These are phyloP conservation scores for Drosophila malerkotliana DNA, from an alignment of 1,140 invertebrate genomes.

Conservation along the genomic window DNA sequence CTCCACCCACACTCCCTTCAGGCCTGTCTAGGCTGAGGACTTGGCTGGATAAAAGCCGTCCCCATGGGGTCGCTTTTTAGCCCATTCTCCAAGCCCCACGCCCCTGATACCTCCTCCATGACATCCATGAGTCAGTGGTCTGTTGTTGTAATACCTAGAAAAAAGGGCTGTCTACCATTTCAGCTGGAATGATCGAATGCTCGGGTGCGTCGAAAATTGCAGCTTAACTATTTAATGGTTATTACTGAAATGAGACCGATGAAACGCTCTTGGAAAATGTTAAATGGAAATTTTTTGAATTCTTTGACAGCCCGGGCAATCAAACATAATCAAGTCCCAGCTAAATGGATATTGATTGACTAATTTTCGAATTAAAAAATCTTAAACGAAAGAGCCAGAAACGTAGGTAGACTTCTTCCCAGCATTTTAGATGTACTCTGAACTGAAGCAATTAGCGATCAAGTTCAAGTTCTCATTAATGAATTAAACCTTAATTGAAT, in stretches of 20 bases:
- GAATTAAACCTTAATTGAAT: constrained; percentile 48
- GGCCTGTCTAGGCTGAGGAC: constrained; percentile 58
- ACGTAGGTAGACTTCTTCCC: constrained; percentile 7
- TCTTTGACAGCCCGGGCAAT: constrained; percentile 26
- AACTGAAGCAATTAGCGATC: constrained; percentile 10
- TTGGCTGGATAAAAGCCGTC: constrained; percentile 58
- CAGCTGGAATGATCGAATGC: constrained; percentile 30
- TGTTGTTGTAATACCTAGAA: constrained; percentile 2
- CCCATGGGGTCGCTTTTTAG: constrained; percentile 48
- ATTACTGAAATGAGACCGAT: constrained; percentile 35
- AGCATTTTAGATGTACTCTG: background rate
- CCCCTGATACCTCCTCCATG: background rate
- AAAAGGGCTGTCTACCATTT: constrained; percentile 37
- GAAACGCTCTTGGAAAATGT: constrained; percentile 15
- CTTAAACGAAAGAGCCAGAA: constrained; percentile 3
- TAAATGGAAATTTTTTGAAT: constrained; percentile 41
- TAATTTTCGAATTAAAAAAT: constrained; percentile 1
- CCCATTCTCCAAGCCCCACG: background rate
- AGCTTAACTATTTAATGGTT: constrained; percentile 27
- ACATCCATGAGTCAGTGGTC: constrained; percentile 34
- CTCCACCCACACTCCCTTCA: constrained; percentile 38
- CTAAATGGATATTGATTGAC: constrained; percentile 39
- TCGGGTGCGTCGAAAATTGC: constrained; percentile 38
- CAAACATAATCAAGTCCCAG: constrained; percentile 37
- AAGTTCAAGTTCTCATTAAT: constrained; percentile 46